These are phyloP conservation scores for Pachycephus smyrnensis DNA, from an alignment of 2,888 invertebrate species.

Conservation along the genomic window DNA sequence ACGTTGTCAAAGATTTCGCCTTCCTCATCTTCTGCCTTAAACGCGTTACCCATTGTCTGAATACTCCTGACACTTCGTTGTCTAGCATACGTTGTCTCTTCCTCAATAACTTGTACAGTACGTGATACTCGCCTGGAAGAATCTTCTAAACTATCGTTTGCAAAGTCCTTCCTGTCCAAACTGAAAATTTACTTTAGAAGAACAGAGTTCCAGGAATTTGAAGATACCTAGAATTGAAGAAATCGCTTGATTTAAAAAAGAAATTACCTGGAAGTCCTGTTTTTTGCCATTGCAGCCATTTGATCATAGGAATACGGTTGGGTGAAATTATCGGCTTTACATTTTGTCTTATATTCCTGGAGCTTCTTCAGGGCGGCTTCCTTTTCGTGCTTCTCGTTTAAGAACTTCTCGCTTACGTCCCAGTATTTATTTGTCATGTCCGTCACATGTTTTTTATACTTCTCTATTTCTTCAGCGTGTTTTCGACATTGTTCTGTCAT, in stretches of 20 bases:
- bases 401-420: slow-evolving; percentile 73
- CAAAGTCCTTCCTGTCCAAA: slow-evolving; percentile 44
- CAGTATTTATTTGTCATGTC: slow-evolving; percentile 72
- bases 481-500: slow-evolving; percentile 59
- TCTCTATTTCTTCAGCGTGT: slow-evolving; percentile 62
- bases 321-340: not conserved
- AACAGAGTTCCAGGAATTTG: not conserved
- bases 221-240: not conserved
- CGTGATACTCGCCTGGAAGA: not conserved
- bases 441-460: slow-evolving; percentile 70
- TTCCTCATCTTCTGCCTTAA: slow-evolving; percentile 80
- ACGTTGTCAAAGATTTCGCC: slow-evolving; percentile 87
- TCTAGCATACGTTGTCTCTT: slow-evolving; percentile 47
- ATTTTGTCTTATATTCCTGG: slow-evolving; percentile 29
- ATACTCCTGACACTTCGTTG: slow-evolving; percentile 56
- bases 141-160: slow-evolving; percentile 12
- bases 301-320: not conserved
- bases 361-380: slow-evolving; percentile 68
- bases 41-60: slow-evolving; percentile 62
- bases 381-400: slow-evolving; percentile 72
- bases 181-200: slow-evolving; percentile 30
- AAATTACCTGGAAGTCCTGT: not conserved
- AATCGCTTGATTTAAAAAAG: not conserved
- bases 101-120: slow-evolving; percentile 43
- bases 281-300: not conserved